Base-by-base conservation (phyloP, 2,113 vertebrate genomes). In the Pachycephala philippinensis region DNA sequence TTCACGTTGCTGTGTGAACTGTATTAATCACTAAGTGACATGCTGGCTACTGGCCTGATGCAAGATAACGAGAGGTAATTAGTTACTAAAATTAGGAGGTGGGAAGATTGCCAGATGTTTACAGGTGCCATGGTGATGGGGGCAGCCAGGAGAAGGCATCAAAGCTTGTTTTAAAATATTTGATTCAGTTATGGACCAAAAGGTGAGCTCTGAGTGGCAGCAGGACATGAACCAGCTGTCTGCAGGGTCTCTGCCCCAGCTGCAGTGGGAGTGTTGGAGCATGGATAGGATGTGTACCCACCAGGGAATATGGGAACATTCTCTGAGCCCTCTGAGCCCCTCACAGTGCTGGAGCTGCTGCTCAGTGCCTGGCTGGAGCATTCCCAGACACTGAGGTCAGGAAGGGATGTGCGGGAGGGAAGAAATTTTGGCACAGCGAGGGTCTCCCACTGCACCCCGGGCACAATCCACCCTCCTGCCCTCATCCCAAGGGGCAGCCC, bases 1-100 rank as follows among this genome's bases (percentile, higher is more conserved):
- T 74, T 22, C 66, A 33, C 4, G 39, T 24, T 74, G 82, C 88
- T n/a, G 53, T 22, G 35, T 78, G 85, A 64, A 1, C 76, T 69
- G 52, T 22, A 89, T 95, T 88, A 93, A 97, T 97, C 90, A 95
- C 72, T 76, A 3, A 40, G 76, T 90, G 88, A 81, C 91, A 60
- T 10, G 72, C 84, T 95, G 96, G 70, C 93, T 93, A 45, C 84
- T 40, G 80, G 91, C 95, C 92, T 88, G 95, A 84, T 91, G 89
- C 1, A n/a, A 88, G 92, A 72, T 94, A 97, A 96, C 9, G 12
- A 97, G 89, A 93, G 75, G 86, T 90, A 96, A 97, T 96, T 97
- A 97, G 81, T 89, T 95, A 81, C 52, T 76, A 91, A 96, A 96
- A 96, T 90, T 31, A 93, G 80, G 76, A 88, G 71, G 65, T 94